Evolutionary conservation across 2,888 invertebrate genomes (phyloP).

Genomic region (Clostera curtula): DNA sequence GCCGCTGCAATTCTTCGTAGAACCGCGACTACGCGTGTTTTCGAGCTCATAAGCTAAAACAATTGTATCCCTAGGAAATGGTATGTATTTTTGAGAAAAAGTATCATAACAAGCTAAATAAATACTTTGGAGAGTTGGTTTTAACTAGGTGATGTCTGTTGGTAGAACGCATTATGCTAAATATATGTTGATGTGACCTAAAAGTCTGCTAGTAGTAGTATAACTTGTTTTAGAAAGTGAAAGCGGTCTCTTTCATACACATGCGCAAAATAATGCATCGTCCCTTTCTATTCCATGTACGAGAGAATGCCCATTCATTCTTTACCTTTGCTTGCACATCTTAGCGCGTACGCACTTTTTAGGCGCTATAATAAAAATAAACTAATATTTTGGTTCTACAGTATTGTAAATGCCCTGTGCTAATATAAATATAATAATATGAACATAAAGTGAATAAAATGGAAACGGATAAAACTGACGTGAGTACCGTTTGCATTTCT

Average conservation of each 20-base stretch:
- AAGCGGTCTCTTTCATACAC: conserved; percentile 31
- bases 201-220: conserved; percentile 37
- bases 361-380: conserved; percentile 17
- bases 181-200: conserved; percentile 59
- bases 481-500: too few species aligned
- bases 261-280: conserved; percentile 4
- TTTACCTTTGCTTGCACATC: conserved; percentile 23
- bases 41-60: too few species aligned
- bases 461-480: too few species aligned
- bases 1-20: too few species aligned
- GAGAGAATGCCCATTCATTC: conserved; percentile 29
- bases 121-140: too few species aligned
- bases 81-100: too few species aligned
- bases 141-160: neutral
- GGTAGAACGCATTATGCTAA: conserved; percentile 2
- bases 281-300: conserved; percentile 29
- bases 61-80: too few species aligned
- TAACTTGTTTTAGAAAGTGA: conserved; percentile 61
- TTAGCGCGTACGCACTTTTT: conserved; percentile 24
- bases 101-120: too few species aligned
- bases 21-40: too few species aligned
- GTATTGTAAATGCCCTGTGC: neutral
- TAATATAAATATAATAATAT: neutral
- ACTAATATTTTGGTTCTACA: conserved; percentile 1
- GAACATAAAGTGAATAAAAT: neutral